phyloP scores from a whole-genome alignment of 2,797 vertebrate species.

The Sebastes oblongus region DNA sequence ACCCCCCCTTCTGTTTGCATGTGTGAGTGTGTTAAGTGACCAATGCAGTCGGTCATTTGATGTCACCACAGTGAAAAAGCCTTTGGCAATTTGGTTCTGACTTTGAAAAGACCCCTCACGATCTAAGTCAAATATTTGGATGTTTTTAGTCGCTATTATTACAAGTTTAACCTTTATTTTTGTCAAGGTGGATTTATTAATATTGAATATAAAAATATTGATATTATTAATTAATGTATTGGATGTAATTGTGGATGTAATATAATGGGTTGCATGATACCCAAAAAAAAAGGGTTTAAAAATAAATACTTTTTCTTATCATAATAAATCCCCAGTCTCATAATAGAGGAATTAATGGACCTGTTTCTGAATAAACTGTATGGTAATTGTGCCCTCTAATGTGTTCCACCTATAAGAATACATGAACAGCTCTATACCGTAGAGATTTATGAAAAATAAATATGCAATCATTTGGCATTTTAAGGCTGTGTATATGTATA shows the following conservation, averaged over 20 bases:
- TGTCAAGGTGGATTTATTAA: not conserved
- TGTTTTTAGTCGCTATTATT: slow-evolving; percentile 1
- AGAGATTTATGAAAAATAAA: slow-evolving; percentile 8
- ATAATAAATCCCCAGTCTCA: not conserved
- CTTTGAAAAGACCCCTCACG: slow-evolving; percentile 53
- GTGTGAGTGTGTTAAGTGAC: not conserved
- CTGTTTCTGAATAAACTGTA: not conserved
- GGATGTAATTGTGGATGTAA: not conserved
- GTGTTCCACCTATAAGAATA: slow-evolving; percentile 1
- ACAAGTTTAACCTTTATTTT: not conserved
- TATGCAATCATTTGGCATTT: slow-evolving; percentile 18
- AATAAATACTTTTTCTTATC: not conserved
- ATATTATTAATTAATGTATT: not conserved
- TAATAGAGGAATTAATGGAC: not conserved
- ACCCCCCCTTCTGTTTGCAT: not conserved
- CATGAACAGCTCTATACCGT: not conserved
- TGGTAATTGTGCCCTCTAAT: not conserved
- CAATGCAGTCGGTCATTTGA: slow-evolving; percentile 38
- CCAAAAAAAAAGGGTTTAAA: not conserved
- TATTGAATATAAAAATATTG: not conserved
- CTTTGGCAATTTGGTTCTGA: slow-evolving; percentile 41
- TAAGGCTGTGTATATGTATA: not conserved
- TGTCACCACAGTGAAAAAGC: slow-evolving; percentile 50
- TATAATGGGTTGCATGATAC: not conserved
- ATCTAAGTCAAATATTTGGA: slow-evolving; percentile 36